Evolutionary conservation across 2,113 vertebrate genomes (phyloP).

Genomic region (Indicator indicator): DNA sequence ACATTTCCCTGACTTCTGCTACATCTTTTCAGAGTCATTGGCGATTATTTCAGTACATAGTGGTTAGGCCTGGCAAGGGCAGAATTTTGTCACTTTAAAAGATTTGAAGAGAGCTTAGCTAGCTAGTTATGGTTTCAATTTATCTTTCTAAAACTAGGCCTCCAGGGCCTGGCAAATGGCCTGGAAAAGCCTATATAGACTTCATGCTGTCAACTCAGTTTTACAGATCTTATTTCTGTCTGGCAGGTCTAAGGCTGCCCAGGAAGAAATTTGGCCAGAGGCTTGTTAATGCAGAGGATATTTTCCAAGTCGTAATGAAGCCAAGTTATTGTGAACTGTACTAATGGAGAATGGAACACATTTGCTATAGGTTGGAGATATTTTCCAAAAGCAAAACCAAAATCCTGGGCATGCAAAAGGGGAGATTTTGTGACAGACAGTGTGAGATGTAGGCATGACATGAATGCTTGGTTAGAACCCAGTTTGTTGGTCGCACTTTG

Average conservation of each 20-base stretch:
- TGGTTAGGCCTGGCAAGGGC: neutral
- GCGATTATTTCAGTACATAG: neutral
- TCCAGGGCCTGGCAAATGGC: conserved; percentile 50
- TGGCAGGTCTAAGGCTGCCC: conserved; percentile 45
- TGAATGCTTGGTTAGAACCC: fast-evolving
- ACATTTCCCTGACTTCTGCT: neutral
- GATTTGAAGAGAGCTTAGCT: neutral
- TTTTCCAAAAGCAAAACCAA: conserved; percentile 20
- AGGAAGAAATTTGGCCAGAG: conserved; percentile 33
- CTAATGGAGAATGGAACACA: neutral
- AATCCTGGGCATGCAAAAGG: neutral
- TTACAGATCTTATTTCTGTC: conserved; percentile 50
- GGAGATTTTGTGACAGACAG: neutral
- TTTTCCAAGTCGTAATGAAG: neutral
- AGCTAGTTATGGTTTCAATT: conserved; percentile 41
- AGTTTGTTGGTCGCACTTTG: neutral
- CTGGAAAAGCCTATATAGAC: conserved; percentile 53
- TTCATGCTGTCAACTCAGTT: conserved; percentile 14
- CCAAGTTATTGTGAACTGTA: conserved; percentile 7
- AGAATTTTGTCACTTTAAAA: conserved; percentile 1
- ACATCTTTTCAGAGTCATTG: neutral
- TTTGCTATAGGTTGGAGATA: neutral
- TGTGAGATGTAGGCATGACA: fast-evolving
- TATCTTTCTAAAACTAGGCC: conserved; percentile 53
- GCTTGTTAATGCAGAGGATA: neutral